Evolutionary conservation across 2,888 invertebrate species (phyloP).

Genomic region (Caenorhabditis wallacei): DNA sequence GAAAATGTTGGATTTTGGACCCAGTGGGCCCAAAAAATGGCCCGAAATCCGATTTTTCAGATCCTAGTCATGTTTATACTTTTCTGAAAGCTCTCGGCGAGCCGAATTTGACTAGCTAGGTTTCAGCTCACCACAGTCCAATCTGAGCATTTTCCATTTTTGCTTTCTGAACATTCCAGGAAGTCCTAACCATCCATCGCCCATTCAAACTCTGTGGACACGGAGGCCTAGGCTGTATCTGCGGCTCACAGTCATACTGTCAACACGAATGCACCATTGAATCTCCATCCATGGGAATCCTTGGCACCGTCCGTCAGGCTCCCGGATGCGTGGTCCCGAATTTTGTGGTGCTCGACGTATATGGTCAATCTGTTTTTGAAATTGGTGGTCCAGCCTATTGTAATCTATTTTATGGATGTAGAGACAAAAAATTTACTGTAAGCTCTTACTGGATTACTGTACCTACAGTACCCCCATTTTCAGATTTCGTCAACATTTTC

Average conservation of each 20-base stretch:
- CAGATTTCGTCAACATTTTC: neutral
- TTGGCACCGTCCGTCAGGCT: constrained; percentile 64
- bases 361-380: constrained; percentile 53
- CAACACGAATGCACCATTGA: constrained; percentile 59
- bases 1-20: too few relatives aligned
- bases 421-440: constrained; percentile 71
- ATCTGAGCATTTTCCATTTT: neutral
- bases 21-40: too few relatives aligned
- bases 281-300: constrained; percentile 35
- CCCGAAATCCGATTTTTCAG: too few relatives aligned
- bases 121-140: neutral
- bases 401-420: constrained; percentile 58
- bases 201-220: constrained; percentile 87
- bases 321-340: constrained; percentile 53
- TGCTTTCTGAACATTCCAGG: constrained; percentile 75
- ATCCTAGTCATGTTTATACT: too few relatives aligned
- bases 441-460: neutral
- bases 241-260: constrained; percentile 86
- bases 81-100: too few relatives aligned
- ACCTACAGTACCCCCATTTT: neutral
- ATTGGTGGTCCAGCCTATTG: constrained; percentile 69
- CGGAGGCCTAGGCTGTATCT: constrained; percentile 89
- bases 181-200: constrained; percentile 86
- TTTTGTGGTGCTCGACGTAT: constrained; percentile 62
- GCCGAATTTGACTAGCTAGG: too few relatives aligned